A percentile compares a stretch with the other conserved stretches of the same genome.
Evolutionary conservation across 92 coral and sea anemone species (phyloP).

Genomic region (Blastomussa wellsi): DNA sequence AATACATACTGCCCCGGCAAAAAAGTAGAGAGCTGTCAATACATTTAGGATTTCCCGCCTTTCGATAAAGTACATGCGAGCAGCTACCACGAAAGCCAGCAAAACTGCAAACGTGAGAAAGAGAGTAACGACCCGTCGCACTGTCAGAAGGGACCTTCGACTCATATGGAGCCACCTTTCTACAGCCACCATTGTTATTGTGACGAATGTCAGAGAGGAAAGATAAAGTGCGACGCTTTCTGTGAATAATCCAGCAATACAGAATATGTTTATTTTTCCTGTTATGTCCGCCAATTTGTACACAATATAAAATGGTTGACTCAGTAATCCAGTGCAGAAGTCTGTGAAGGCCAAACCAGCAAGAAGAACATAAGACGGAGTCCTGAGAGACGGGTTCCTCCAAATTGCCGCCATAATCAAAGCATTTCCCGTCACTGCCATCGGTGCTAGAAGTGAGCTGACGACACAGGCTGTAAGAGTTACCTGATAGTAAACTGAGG

Average conservation of each 20-base stretch:
- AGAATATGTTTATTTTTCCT: neutral
- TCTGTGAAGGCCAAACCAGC: constrained; percentile 6
- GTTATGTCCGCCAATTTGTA: neutral
- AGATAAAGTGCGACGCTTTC: neutral
- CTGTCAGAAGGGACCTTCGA: constrained; percentile 1
- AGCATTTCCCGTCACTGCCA: neutral
- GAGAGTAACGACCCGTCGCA: neutral
- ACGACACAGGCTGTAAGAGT: neutral
- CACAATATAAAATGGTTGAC: neutral
- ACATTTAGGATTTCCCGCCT: neutral
- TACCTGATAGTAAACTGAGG: neutral
- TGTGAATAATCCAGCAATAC: neutral
- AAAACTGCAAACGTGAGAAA: neutral
- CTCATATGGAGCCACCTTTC: constrained; percentile 14
- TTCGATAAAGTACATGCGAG: neutral
- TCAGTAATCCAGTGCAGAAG: neutral
- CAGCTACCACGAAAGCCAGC: neutral
- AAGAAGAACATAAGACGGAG: neutral
- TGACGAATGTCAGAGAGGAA: neutral
- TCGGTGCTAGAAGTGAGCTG: neutral
- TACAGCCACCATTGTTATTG: neutral
- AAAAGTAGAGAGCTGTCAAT: too few relatives aligned
- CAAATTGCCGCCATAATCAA: neutral
- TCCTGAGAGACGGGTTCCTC: neutral
- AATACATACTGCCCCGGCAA: neutral